A percentile compares a stretch with the other conserved stretches of the same genome.
Evolutionary conservation across 2,888 invertebrate genomes (phyloP).

Genomic region (Dendrolimus pini): DNA sequence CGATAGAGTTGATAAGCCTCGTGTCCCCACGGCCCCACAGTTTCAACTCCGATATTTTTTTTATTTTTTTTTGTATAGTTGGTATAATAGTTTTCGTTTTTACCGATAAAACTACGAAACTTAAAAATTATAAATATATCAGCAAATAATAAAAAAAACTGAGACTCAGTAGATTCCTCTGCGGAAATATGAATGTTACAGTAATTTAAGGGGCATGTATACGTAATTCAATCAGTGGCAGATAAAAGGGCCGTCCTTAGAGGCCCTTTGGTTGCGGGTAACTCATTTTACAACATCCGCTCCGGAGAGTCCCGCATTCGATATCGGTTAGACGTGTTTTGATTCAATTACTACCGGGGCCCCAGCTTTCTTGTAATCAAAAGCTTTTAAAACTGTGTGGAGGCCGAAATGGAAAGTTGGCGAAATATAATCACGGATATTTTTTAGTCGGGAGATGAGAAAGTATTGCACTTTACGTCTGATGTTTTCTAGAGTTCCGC

Average conservation of each 20-base stretch:
- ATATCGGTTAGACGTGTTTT: conserved; percentile 4
- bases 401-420: no score
- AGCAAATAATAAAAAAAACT: not conserved
- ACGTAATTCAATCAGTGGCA: not conserved
- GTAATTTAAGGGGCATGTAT: not conserved
- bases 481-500: no score
- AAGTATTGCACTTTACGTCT: no score
- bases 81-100: no score
- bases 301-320: not conserved
- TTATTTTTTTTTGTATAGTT: no score
- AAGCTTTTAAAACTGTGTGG: not conserved
- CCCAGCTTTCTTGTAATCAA: not conserved
- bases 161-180: not conserved
- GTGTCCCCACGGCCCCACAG: no score
- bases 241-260: conserved; percentile 6
- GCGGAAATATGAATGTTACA: not conserved
- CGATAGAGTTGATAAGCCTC: no score
- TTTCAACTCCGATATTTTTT: no score
- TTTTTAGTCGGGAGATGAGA: no score
- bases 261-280: conserved; percentile 21
- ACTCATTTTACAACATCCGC: conserved; percentile 24
- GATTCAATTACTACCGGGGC: not conserved
- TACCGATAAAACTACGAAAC: no score
- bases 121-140: not conserved
- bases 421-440: no score